Base-by-base conservation (phyloP, 2,888 invertebrate genomes). In the Diabrotica balteata region DNA sequence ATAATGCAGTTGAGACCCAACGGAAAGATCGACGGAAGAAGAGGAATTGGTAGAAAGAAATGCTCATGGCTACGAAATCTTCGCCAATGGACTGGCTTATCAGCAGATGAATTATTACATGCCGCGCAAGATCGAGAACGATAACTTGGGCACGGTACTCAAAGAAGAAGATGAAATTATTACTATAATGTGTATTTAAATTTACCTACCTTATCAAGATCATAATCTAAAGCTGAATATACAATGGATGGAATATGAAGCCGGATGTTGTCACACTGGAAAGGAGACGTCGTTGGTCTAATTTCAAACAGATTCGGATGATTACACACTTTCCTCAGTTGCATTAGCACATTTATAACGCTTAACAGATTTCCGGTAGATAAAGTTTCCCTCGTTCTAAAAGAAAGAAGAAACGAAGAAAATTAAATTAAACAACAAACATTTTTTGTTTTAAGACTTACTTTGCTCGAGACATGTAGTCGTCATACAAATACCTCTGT, bases 231-330 rank as follows among this genome's bases (percentile, higher is more conserved):
- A 55, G 90, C 88, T 71, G 88, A 88, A 83, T 90, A 90, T 58
- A 90, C 90, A 44, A 93, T 84, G 70, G 93, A 92, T 17, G 95
- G 92, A 66, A 91, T 90, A 72, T 86, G 85, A 80, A 88, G 88
- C 54, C 87, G 86, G 72, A 97, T 89, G 45, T 91, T 90, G 73
- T 92, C 90, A 89, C 94, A 92, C 85, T 93, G 93, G 86, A 98
- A 95, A 69, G 99, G 97, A 58, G 98, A 97, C 63, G 93, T 87
- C 53, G 96, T 97, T 59, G 98, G 97, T 66, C 99, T 90, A 72
- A 96, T 93, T 88, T 99, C 99, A 86, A 98, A 98, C 81, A 98
- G 88, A 87, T 98, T 97, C 11, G 98, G 98, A 87, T 98, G 98
- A 86, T 98, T 98, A 87, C 98, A 98, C 75, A 97, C 96, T 87